phyloP scores from a whole-genome alignment of 2,888 invertebrate species.

The Ephialtes manifestator region DNA sequence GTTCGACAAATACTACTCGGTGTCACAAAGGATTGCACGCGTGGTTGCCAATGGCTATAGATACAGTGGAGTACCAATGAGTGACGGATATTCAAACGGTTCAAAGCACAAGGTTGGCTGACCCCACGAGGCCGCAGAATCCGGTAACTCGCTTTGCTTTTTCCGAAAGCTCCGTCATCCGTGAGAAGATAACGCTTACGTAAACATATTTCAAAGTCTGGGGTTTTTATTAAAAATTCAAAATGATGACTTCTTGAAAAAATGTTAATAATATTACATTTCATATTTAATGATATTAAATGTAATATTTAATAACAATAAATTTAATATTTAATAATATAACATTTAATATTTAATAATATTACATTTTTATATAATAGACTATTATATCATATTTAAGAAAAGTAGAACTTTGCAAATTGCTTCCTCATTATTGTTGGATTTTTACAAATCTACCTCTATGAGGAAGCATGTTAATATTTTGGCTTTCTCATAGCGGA shows the following conservation, averaged over 20 bases:
- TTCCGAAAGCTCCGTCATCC: conserved; percentile 7
- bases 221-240: background rate
- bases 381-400: too few relatives aligned
- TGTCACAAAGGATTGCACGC: conserved; percentile 5
- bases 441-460: too few relatives aligned
- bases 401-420: too few relatives aligned
- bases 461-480: too few relatives aligned
- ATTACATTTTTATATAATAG: too few relatives aligned
- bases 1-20: background rate
- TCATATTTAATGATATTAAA: too few relatives aligned
- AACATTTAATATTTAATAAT: too few relatives aligned
- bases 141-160: background rate
- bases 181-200: background rate
- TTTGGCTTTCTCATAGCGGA: too few relatives aligned
- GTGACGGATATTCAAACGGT: conserved; percentile 25
- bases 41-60: conserved; percentile 4
- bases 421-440: too few relatives aligned
- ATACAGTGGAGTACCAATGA: conserved; percentile 4
- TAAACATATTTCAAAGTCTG: background rate
- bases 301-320: too few relatives aligned
- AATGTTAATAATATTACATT: too few relatives aligned
- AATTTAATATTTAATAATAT: too few relatives aligned
- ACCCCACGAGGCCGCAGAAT: background rate
- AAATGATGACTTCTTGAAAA: background rate
- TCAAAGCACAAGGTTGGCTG: conserved; percentile 16